Evolutionary conservation across 2,797 vertebrate species (phyloP).

Genomic region (Enteromius anoplus): DNA sequence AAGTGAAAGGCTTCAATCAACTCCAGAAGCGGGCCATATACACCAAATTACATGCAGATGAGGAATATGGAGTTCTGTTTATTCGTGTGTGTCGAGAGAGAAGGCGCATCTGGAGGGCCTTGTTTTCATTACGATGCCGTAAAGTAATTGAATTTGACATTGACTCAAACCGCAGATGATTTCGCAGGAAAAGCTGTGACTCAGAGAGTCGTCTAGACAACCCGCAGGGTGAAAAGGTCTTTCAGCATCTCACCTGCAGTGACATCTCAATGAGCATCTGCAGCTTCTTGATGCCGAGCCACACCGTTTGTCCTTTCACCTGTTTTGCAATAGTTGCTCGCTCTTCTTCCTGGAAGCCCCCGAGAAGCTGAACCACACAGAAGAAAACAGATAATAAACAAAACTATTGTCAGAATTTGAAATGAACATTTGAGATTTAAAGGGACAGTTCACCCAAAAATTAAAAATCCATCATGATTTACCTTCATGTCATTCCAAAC

Average conservation of each 20-base stretch:
- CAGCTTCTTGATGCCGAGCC: slow-evolving; percentile 95
- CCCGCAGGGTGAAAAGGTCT: slow-evolving; percentile 9
- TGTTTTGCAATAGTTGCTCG: slow-evolving; percentile 83
- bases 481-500: background rate
- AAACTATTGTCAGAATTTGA: background rate
- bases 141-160: slow-evolving; percentile 53
- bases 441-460: background rate
- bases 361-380: slow-evolving; percentile 81
- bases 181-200: slow-evolving; percentile 44
- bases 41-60: slow-evolving; percentile 31
- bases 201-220: slow-evolving; percentile 57
- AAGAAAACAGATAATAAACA: background rate
- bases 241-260: slow-evolving; percentile 81
- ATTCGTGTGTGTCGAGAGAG: slow-evolving; percentile 34
- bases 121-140: slow-evolving; percentile 45
- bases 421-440: background rate
- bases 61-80: slow-evolving; percentile 39
- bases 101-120: slow-evolving; percentile 41
- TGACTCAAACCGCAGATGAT: slow-evolving; percentile 47
- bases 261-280: slow-evolving; percentile 98
- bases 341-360: slow-evolving; percentile 91
- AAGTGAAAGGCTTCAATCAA: slow-evolving; percentile 13
- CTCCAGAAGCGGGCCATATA: slow-evolving; percentile 14
- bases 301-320: slow-evolving; percentile 82
- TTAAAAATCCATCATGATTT: background rate